Base-by-base conservation (phyloP, 1,140 invertebrate species). In the Stegodyphus mimosarum region DNA sequence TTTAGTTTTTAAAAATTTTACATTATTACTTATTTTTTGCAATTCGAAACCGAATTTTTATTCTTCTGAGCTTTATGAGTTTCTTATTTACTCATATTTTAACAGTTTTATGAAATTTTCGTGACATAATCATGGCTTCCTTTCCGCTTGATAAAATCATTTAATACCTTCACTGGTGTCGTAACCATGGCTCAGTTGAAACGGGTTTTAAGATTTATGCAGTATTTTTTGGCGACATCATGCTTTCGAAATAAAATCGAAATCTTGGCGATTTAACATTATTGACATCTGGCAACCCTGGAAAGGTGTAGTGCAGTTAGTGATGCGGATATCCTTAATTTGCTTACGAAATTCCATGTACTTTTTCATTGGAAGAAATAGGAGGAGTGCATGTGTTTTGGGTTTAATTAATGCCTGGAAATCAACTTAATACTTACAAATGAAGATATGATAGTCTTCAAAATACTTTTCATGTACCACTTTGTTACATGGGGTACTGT, bases 301-400 rank as follows among this genome's bases (percentile, higher is more conserved):
- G 50, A 73, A 84, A 84, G 81, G 81, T 84, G 81, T 84, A 84
- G 81, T 84, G 81, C 81, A 81, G 79, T 33, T 84, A 84, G 81
- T 84, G 81, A 84, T 84, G 81, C 81, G 81, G 81, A 84, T 84
- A 84, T 84, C 81, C 81, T 84, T 84, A 84, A 84, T 84, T 84
- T 84, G 66, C 66, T 76, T 84, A 84, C 73, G 51, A 84, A 84
- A 76, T 84, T 84, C 33, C 13, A 76, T 84, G 73, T n/a, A 84
- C 55, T 69, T 84, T 83, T 84, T 84, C 64, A 84, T 55, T 53
- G 51, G 50, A 84, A 84, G 64, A 76, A 69, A 69, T 83, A 17
- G 48, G 13, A 33, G 33, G 13, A 33, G 33, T 60, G 69, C 49
- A 69, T 84, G 13, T 17, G n/a, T 7, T 67, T 67, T 15, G 17